A percentile compares a stretch with the other conserved stretches of the same genome.
Evolutionary conservation across 2,888 invertebrate genomes (phyloP).

Genomic region (Oithona nana): DNA sequence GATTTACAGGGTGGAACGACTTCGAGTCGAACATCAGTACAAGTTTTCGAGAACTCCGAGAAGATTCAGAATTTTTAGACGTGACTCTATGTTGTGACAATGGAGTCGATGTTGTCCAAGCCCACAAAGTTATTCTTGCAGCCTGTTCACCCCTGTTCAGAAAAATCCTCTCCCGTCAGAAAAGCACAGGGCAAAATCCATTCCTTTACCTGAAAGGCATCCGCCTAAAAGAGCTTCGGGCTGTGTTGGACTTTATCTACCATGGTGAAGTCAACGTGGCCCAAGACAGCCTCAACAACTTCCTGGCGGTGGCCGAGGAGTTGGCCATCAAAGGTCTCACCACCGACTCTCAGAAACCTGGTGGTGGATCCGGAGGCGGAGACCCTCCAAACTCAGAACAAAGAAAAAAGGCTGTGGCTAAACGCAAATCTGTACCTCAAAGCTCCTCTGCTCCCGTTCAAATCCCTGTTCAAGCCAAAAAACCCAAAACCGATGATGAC

Average conservation of each 20-base stretch:
- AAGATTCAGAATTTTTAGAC: slow-evolving; percentile 23
- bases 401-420: not conserved
- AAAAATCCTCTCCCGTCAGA: slow-evolving; percentile 35
- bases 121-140: slow-evolving; percentile 25
- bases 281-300: slow-evolving; percentile 66
- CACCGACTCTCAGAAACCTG: not conserved
- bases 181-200: slow-evolving; percentile 63
- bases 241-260: slow-evolving; percentile 75
- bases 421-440: not conserved
- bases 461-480: not conserved
- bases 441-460: not conserved
- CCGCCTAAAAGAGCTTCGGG: slow-evolving; percentile 69
- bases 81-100: slow-evolving; percentile 25
- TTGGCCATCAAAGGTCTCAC: slow-evolving; percentile 71
- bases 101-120: slow-evolving; percentile 21
- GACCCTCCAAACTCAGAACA: not conserved
- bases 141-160: slow-evolving; percentile 25
- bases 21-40: slow-evolving; percentile 23
- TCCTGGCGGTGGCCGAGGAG: slow-evolving; percentile 68
- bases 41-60: slow-evolving; percentile 23
- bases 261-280: slow-evolving; percentile 71
- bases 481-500: not conserved
- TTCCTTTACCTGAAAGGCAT: slow-evolving; percentile 80
- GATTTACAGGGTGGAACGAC: slow-evolving; percentile 26
- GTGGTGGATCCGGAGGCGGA: not conserved